Evolutionary conservation across 2,113 vertebrate genomes (phyloP).

Genomic region (Parus major): DNA sequence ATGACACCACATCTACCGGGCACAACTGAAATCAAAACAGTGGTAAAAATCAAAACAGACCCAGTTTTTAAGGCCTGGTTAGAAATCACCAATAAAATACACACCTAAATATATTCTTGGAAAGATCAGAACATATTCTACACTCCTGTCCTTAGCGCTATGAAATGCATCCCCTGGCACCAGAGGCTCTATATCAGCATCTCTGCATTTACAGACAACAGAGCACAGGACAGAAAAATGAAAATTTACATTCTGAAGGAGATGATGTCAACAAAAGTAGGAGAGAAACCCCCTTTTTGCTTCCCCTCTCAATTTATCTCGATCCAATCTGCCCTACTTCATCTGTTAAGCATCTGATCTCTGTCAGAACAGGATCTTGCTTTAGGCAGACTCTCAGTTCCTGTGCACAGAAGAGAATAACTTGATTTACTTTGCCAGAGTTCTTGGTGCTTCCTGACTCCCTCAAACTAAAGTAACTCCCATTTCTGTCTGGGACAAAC

Average conservation of each 20-base stretch:
- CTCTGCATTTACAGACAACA: rapidly evolving
- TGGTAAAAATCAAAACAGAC: neutral
- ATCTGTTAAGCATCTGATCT: neutral
- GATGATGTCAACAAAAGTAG: neutral
- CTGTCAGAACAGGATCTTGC: neutral
- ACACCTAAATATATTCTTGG: rapidly evolving
- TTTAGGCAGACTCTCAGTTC: neutral
- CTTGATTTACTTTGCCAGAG: neutral
- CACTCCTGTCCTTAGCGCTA: neutral
- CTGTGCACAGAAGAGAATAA: neutral
- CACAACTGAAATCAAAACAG: neutral
- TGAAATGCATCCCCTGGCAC: neutral
- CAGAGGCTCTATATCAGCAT: neutral
- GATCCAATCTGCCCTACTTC: neutral
- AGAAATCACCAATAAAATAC: neutral
- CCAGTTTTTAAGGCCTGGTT: neutral
- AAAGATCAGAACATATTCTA: neutral
- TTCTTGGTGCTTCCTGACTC: neutral
- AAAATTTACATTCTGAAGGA: neutral
- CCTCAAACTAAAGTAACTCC: neutral
- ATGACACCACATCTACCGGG: neutral
- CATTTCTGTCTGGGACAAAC: neutral
- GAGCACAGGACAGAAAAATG: neutral
- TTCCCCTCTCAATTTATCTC: neutral
- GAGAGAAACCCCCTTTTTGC: neutral